Base-by-base conservation (phyloP, 2,113 vertebrate genomes). In the Passer montanus region DNA sequence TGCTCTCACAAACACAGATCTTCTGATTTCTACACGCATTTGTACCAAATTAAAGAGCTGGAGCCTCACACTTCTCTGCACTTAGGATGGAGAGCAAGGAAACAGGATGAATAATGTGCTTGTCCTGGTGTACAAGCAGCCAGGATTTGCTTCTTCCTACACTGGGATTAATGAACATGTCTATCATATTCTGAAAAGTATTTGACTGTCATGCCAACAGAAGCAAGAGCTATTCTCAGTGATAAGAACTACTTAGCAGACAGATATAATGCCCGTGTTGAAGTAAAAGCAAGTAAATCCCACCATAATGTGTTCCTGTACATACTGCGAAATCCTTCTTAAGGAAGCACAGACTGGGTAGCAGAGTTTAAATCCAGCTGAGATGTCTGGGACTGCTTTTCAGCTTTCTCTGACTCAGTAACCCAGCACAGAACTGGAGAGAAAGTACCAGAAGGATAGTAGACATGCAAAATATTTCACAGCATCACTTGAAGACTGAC, bases 211-310 rank as follows among this genome's bases (percentile, higher is more conserved):
- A 41, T 84, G 76, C 76, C 47, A 93, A 44, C 72, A 75, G 74
- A 93, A 95, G 90, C 39, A 86, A 90, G 76, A 81, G 72, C 85
- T 94, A 63, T 47, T 53, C 79, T 92, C 26, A 52, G 75, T 2
- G 50, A 60, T 95, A 96, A 94, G 83, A 92, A 84, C 85, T 90
- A 89, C 82, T 93, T 88, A 88, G 59, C 75, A 93, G 82, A 80
- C 11, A 84, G 39, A 77, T 82, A 80, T 50, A 93, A 89, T 64
- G 75, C 47, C 31, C 41, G 10, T 94, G 52, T 85, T 74, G 67
- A 79, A 89, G 67, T 60, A 91, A 87, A 92, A 94, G 77, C 74
- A 78, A 93, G 67, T 77, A 92, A 94, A 96, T 91, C 87, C 74
- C 52, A 74, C 62, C 30, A 35, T 80, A 84, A 89, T 37, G 5